These are phyloP conservation scores for Elephantulus edwardii DNA, from an alignment of 2,113 vertebrate species.

Conservation along the genomic window DNA sequence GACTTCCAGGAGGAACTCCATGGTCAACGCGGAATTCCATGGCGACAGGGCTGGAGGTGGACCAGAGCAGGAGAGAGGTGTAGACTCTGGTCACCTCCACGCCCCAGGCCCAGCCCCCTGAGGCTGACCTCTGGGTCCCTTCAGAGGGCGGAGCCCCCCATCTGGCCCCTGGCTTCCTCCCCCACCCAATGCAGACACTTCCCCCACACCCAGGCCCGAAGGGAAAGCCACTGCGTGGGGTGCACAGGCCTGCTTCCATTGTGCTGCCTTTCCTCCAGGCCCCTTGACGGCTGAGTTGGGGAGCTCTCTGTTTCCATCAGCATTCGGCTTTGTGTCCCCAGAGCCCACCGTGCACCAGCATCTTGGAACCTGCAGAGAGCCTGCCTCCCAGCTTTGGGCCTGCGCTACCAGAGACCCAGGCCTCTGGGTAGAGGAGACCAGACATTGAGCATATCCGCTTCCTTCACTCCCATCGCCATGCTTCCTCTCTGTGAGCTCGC, in stretches of 20 bases:
- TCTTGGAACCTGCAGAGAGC: conserved; percentile 82
- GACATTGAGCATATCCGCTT: too few species aligned
- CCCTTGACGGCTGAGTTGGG: conserved; percentile 51
- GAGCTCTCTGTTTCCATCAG: conserved; percentile 52
- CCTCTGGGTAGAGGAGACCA: not conserved
- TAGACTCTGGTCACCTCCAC: not conserved
- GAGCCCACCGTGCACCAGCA: conserved; percentile 76
- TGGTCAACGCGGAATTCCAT: conserved; percentile 49
- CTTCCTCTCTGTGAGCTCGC: not conserved
- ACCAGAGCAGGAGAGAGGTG: not conserved
- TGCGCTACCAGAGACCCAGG: conserved; percentile 66
- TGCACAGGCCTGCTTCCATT: conserved; percentile 57
- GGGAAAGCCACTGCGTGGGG: conserved; percentile 60
- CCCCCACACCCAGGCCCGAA: not conserved
- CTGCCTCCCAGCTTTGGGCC: conserved; percentile 80
- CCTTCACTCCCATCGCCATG: too few species aligned
- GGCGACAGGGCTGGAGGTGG: conserved; percentile 26
- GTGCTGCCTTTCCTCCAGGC: conserved; percentile 59
- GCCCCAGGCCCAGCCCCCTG: conserved; percentile 41
- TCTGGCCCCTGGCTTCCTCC: conserved; percentile 35
- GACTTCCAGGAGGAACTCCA: conserved; percentile 54
- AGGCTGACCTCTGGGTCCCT: conserved; percentile 69
- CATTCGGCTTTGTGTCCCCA: conserved; percentile 63
- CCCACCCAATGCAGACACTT: conserved; percentile 25
- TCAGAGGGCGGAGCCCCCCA: conserved; percentile 46